These are phyloP conservation scores for Boloria selene DNA, from an alignment of 2,888 invertebrate species.

Conservation along the genomic window DNA sequence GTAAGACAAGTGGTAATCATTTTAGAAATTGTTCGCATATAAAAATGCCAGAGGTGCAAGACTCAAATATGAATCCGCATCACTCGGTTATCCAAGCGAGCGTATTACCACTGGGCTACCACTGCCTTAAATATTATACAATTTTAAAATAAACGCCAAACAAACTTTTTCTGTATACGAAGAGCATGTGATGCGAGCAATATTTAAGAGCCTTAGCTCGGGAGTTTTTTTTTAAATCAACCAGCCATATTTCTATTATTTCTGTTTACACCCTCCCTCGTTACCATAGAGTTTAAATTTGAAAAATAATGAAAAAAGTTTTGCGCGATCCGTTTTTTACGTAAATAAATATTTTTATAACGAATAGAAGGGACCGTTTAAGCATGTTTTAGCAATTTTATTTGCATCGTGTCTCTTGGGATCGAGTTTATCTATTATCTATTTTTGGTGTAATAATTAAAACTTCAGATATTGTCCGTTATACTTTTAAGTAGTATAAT, in stretches of 20 bases:
- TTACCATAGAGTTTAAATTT: not conserved
- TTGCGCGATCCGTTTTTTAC: not conserved
- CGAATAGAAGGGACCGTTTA: not conserved
- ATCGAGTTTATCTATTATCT: constrained; percentile 3
- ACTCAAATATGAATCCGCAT: no score
- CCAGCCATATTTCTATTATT: constrained; percentile 5
- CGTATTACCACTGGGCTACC: no score
- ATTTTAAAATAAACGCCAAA: no score
- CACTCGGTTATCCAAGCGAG: no score
- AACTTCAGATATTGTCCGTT: no score
- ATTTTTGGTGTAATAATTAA: not conserved
- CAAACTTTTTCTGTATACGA: not conserved
- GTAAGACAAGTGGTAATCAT: no score
- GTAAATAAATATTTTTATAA: constrained; percentile 4
- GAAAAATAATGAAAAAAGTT: constrained; percentile 1
- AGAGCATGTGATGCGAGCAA: not conserved
- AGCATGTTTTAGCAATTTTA: constrained; percentile 10
- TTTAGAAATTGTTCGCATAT: no score
- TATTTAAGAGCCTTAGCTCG: constrained; percentile 1
- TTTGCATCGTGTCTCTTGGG: constrained; percentile 5
- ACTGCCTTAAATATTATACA: no score
- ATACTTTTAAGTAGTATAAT: no score
- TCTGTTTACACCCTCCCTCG: not conserved
- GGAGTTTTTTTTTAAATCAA: not conserved
- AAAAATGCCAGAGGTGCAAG: no score